Base-by-base conservation (phyloP, 2,888 invertebrate species). In the Glomeris marginata region DNA sequence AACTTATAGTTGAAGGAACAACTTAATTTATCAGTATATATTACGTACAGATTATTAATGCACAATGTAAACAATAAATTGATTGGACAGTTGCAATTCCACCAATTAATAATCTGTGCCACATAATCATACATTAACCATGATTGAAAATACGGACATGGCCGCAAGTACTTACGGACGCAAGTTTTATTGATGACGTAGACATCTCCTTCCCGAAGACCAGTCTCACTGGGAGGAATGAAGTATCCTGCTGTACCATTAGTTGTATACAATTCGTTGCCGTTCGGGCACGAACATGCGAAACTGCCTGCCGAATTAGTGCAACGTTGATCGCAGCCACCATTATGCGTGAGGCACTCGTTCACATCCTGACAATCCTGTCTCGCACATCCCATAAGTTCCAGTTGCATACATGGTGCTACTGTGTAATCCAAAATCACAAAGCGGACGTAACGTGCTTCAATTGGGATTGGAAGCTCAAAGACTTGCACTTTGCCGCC, bases 271-370 rank as follows among this genome's bases (percentile, higher is more conserved):
- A 97, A 72, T 62, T 92, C 90, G 62, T 79, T 95, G 10, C 97
- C 97, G 41, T 85, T 78, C 62, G 86, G 86, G 63, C 95, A 95
- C 54, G 78, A 77, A 61, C 94, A 95, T 1, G 83, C 77, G 63
- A 77, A 91, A 63, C 83, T 78, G 54, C 92, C 94, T 36, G 90
- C 84, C 52, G 72, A 77, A 63, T 91, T 92, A 41, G 87, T 74
- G 68, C 91, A 92, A 68, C 88, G 88, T 62, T 91, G 91, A 61
- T 90, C 85, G 66, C 91, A 92, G 15, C 90, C 90, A 13, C 91
- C 91, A 62, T 91, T 91, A 57, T 81, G 79, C 33, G 75, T 76
- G 41, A 76, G 75, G 63, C 91, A 92, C 64, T 92, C 91, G 61
- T 92, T 90, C 41, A 87, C 75, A 62, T 92, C 91, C 48, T 77